Evolutionary conservation across 2,888 invertebrate genomes (phyloP).

Genomic region (Caenorhabditis sp.): DNA sequence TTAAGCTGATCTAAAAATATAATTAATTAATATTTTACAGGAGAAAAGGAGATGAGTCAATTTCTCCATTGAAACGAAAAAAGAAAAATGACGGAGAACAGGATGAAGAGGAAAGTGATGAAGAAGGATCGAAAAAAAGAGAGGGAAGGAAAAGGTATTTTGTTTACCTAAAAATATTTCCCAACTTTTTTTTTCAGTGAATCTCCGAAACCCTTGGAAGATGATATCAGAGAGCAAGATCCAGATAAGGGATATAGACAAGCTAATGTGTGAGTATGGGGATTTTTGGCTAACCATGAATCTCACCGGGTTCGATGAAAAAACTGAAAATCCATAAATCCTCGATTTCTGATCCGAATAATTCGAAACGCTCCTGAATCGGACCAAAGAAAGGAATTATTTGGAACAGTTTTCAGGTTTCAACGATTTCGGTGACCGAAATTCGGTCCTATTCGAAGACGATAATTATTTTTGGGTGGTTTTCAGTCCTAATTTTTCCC

Average conservation of each 20-base stretch:
- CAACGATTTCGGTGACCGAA: too few relatives aligned
- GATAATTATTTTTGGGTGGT: too few relatives aligned
- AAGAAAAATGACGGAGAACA: slow-evolving; percentile 3
- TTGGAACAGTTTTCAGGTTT: too few relatives aligned
- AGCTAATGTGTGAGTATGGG: slow-evolving; percentile 35
- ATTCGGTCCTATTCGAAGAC: too few relatives aligned
- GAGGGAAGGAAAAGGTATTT: slow-evolving; percentile 16
- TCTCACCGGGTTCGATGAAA: too few relatives aligned
- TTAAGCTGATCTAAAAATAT: not conserved
- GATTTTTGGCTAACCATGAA: slow-evolving; percentile 5
- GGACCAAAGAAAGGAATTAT: too few relatives aligned
- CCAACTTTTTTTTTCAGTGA: not conserved
- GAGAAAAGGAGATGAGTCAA: not conserved
- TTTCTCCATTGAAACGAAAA: not conserved
- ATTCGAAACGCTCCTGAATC: too few relatives aligned
- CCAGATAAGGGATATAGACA: slow-evolving; percentile 28
- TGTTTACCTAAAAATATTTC: not conserved
- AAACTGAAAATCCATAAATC: too few relatives aligned
- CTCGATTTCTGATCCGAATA: too few relatives aligned
- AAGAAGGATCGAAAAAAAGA: slow-evolving; percentile 18
- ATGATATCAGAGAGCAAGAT: not conserved
- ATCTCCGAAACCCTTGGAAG: not conserved
- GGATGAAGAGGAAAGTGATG: slow-evolving; percentile 33
- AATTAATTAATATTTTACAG: not conserved
- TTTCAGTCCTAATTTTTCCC: too few relatives aligned